Evolutionary conservation across 2,888 invertebrate genomes (phyloP), one percentile per base, ranked within the genome.

Genomic region (Mycalesis mineus): DNA sequence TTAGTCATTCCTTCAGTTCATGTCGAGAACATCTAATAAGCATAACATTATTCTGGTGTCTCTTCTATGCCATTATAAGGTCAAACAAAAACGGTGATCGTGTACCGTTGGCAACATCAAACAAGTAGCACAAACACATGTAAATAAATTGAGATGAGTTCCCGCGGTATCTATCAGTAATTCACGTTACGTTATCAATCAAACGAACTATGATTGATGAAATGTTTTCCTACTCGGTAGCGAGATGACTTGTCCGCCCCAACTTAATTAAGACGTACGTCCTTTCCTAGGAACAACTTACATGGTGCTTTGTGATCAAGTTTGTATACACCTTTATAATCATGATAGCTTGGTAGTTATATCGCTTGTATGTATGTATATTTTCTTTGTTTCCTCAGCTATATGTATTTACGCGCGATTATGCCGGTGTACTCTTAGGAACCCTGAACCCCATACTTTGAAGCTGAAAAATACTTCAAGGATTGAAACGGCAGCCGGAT

Each of bases 171-270:
- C 78, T 84, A 88, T 89, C 88, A 88, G 88, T 87, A 88, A 85
- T 86, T 86, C 88, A 88, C 86, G 77, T 82, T 76, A 77, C 77
- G 81, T 86, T 88, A 89, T 89, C 88, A 89, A 88, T 88, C 89
- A 89, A 80, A 70, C 74, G 70, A 72, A 72, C 63, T 62, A 82
- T 89, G 89, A 89, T 88, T 84, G 87, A 89, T 89, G 88, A 75
- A 83, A 88, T 79, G 82, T 82, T 80, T 80, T 82, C 82, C 49
- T 82, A 88, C 51, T 83, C 88, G 77, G 89, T 88, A 89, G 88
- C 89, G 64, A 78, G 86, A 87, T 87, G 86, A 76, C 86, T 81
- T 87, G 88, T 84, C 88, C 77, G 77, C 72, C 82, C 75, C 77
- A 73, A 77, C 75, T 83, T 88, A 89, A 89, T 89, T 88, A 88